Percentiles rank a stretch among this genome's conserved stretches.
phyloP scores from a whole-genome alignment of 2,797 vertebrate species.

The Platyrinchus mystaceus region DNA sequence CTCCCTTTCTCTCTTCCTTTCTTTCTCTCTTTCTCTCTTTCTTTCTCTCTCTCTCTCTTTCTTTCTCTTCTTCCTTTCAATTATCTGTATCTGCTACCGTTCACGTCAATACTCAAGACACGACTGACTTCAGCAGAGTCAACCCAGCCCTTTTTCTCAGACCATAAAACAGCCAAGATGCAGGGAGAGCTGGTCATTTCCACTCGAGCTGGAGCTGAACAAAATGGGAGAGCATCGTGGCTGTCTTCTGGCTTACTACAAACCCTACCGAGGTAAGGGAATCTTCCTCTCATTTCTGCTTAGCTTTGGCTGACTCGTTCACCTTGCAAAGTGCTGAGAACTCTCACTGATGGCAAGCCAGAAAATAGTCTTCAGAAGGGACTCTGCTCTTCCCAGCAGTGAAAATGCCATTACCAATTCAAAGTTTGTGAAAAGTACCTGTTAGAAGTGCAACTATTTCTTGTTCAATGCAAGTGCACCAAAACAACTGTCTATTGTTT shows the following conservation, averaged over 20 bases:
- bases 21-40: too few species aligned
- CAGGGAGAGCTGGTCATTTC: neutral
- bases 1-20: too few species aligned
- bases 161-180: neutral
- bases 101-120: neutral
- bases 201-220: neutral
- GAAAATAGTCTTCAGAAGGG: neutral
- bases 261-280: neutral
- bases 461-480: neutral
- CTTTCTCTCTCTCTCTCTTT: too few species aligned
- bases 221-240: accelerated
- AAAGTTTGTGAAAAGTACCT: neutral
- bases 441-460: neutral
- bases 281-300: neutral
- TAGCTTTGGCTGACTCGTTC: neutral
- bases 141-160: neutral
- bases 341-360: neutral
- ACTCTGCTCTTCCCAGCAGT: neutral
- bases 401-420: neutral
- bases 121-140: neutral
- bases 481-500: neutral
- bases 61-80: neutral
- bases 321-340: neutral
- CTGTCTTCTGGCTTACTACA: neutral
- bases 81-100: neutral